These are phyloP conservation scores for Zaprionus bogoriensis DNA, from an alignment of 2,888 invertebrate genomes.

Conservation along the genomic window DNA sequence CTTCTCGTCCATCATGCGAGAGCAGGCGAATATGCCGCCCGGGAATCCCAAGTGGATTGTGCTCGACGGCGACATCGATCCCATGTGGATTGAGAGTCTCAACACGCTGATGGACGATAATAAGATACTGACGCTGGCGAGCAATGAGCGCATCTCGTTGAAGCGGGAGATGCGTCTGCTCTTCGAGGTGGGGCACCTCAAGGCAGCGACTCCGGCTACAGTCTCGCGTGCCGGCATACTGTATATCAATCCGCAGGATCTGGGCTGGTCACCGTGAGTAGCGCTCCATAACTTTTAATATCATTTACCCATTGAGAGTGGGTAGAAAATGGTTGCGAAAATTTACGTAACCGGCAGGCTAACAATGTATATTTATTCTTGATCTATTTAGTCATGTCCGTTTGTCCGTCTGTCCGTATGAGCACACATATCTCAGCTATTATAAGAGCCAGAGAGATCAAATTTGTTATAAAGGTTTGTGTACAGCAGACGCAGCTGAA, in stretches of 20 bases:
- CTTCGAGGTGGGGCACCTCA: constrained; percentile 95
- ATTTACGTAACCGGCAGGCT: too few species aligned
- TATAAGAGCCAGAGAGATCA: too few species aligned
- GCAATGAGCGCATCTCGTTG: constrained; percentile 96
- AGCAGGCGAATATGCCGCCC: constrained; percentile 93
- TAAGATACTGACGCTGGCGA: constrained; percentile 96
- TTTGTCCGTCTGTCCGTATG: too few species aligned
- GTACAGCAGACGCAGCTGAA: too few species aligned
- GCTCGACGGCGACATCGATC: constrained; percentile 94
- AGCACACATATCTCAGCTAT: too few species aligned
- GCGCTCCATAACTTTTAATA: too few species aligned
- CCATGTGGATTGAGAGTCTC: constrained; percentile 95
- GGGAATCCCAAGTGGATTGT: constrained; percentile 97
- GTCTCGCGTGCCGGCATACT: constrained; percentile 97
- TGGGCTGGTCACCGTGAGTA: constrained; percentile 96
- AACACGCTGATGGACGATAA: constrained; percentile 99
- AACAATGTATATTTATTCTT: too few species aligned
- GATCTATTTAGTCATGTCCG: too few species aligned
- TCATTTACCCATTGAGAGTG: too few species aligned
- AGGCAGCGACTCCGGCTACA: constrained; percentile 97
- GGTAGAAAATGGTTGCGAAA: too few species aligned
- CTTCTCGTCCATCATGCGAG: constrained; percentile 96
- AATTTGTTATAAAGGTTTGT: too few species aligned
- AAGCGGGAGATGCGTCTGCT: constrained; percentile 94
- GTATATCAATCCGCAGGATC: constrained; percentile 95